Base-by-base conservation (phyloP, 1,140 invertebrate species). In the Brachionus asplanchnoidis region DNA sequence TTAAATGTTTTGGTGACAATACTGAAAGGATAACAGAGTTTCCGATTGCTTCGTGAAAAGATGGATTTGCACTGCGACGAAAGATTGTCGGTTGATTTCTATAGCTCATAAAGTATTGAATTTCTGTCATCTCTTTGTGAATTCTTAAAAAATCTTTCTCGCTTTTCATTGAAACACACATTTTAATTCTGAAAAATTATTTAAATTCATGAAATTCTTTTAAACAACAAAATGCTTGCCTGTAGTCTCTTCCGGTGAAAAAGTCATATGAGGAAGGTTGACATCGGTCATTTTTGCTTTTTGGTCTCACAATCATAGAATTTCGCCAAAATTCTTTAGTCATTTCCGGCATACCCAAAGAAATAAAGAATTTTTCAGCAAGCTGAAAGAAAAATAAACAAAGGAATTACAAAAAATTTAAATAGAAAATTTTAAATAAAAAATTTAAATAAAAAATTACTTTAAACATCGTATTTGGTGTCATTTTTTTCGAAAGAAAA, bases 211-310 rank as follows among this genome's bases (percentile, higher is more conserved):
- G 32, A 36, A 32, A 36, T 36, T 36, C 32, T 0, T 2, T 32
- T 9, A 0, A 11, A 50, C n/a, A 53, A 53, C 28, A 32, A 28
- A 32, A 14, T 14, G 17, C 9, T 3, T 36, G 14, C 88, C 94
- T 95, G 86, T 94, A 95, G 89, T 95, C 94, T 86, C 65, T 78
- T 32, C 84, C 66, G 87, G 95, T 93, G 87, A 92, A 95, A 87
- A 97, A 95, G 89, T 98, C 95, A 94, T 94, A 95, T 23, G 95
- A 95, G 0, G 94, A 94, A 0, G 95, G 94, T 87, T 97, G 95
- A 87, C 95, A 97, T 8, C 95, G 93, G 2, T 93, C 89, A 11
- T 87, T 85, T 0, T 93, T 89, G 26, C 91, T 93, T 0, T 75
- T 91, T 88, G 87, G 91, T 85, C 90, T 91, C 36, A 87, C 87